Conservation (phyloP, 2,113 vertebrate species). For the Sturnus vulgaris region DNA sequence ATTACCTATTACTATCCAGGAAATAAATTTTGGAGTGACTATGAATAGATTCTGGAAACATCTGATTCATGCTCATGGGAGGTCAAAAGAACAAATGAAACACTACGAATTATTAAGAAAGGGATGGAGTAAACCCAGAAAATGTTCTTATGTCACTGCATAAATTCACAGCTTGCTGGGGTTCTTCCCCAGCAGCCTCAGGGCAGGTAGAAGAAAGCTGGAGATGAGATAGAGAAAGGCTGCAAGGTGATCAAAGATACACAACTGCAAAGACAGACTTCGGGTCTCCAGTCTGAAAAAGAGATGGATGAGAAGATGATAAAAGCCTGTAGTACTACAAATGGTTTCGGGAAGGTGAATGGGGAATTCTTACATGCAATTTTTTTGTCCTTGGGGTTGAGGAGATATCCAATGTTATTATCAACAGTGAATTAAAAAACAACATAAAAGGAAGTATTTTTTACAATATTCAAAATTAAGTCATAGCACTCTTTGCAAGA, state of each 20-base stretch:
- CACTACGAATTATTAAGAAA: not conserved
- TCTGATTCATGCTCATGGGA: not conserved
- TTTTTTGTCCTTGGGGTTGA: not conserved
- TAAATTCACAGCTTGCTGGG: not conserved
- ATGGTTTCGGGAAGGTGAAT: not conserved
- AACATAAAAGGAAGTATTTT: not conserved
- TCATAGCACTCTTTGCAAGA: not conserved
- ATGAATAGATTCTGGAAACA: not conserved
- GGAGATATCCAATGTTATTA: not conserved
- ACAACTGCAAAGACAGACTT: not conserved
- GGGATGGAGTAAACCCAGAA: not conserved
- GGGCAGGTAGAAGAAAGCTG: not conserved
- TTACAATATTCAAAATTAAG: not conserved
- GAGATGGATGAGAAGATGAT: not conserved
- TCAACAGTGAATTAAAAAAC: not conserved
- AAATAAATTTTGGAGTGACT: not conserved
- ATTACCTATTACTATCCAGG: not conserved
- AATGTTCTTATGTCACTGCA: not conserved
- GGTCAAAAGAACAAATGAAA: not conserved
- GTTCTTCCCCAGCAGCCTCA: not conserved
- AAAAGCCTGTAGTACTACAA: not conserved
- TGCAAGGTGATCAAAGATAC: not conserved
- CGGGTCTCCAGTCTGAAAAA: not conserved
- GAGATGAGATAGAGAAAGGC: not conserved
- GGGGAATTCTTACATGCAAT: not conserved